Evolutionary conservation across 1,140 invertebrate species (phyloP), one percentile per base, ranked within the genome.

Genomic region (Drosophila navojoa): DNA sequence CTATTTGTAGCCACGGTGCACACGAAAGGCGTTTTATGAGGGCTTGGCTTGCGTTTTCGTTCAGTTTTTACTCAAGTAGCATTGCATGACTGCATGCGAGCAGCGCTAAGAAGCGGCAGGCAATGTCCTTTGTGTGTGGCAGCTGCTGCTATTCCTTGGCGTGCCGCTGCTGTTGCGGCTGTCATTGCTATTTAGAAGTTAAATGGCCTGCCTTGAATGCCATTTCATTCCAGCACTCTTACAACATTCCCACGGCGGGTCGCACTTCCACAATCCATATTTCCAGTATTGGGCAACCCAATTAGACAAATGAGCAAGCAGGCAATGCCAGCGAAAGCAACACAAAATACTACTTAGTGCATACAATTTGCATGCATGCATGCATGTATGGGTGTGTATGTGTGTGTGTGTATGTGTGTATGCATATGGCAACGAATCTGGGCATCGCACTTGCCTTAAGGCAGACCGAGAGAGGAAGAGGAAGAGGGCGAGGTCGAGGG

Each of bases 41-140:
- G 72, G 77, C 50, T 67, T 79, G 80, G 45, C 45, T 47, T 69
- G 66, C 71, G 58, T 47, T 77, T 81, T 79, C 76, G 72, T 77
- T 84, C 71, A 66, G 81, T 63, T 85, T 85, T 66, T 25, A 53
- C 75, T 85, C 75, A 73, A 85, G 82, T 81, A 61, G 84, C 50
- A 79, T 89, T 89, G 82, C 82, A 86, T 86, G 82, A 82, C 79
- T 89, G 84, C 84, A 86, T 82, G 82, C 82, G 66, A 85, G 74
- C 38, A 49, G 53, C 27, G 32, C 19, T 40, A 52, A 57, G 55
- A 61, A 68, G 47, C 71, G 59, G 57, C 79, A 79, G 77, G 81
- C 81, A 64, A 77, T 71, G 77, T 85, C 77, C 81, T 85, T 85
- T 54, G 49, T 77, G 49, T 77, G 58, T 38, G 45, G 54, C 52